phyloP scores from a whole-genome alignment of 2,113 vertebrate species.

The Anolis sagrei region DNA sequence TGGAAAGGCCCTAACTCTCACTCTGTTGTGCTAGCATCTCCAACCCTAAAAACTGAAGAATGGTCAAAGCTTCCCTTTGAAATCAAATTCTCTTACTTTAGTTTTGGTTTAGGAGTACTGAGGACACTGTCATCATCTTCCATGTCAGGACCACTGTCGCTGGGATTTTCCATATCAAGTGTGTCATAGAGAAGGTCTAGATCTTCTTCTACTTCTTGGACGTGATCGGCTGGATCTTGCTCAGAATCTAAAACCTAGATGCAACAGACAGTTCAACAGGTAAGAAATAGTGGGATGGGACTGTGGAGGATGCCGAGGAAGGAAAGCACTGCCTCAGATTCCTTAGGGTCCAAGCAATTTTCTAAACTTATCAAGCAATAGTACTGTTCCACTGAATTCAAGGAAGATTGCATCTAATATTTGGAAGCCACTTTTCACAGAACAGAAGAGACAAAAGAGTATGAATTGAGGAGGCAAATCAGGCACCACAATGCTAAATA shows the following conservation, averaged over 20 bases:
- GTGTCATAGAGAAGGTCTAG: conserved; percentile 92
- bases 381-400: no score
- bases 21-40: not conserved
- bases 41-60: not conserved
- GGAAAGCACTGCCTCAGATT: not conserved
- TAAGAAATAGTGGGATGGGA: not conserved
- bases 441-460: no score
- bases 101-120: conserved; percentile 95
- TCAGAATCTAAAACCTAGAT: conserved; percentile 93
- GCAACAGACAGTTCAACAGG: not conserved
- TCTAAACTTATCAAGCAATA: no score
- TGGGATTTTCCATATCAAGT: conserved; percentile 94
- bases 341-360: not conserved
- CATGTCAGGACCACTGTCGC: conserved; percentile 94
- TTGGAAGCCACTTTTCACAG: no score
- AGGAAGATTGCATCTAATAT: no score
- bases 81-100: conserved; percentile 82
- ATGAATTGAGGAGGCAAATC: no score
- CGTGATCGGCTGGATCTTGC: conserved; percentile 91
- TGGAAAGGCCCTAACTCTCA: no score
- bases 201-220: conserved; percentile 93
- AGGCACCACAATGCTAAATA: no score
- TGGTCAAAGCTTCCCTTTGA: not conserved
- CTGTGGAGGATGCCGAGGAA: not conserved
- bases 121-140: conserved; percentile 97